Evolutionary conservation across 2,113 vertebrate species (phyloP).

Genomic region (Trogon surrucura): DNA sequence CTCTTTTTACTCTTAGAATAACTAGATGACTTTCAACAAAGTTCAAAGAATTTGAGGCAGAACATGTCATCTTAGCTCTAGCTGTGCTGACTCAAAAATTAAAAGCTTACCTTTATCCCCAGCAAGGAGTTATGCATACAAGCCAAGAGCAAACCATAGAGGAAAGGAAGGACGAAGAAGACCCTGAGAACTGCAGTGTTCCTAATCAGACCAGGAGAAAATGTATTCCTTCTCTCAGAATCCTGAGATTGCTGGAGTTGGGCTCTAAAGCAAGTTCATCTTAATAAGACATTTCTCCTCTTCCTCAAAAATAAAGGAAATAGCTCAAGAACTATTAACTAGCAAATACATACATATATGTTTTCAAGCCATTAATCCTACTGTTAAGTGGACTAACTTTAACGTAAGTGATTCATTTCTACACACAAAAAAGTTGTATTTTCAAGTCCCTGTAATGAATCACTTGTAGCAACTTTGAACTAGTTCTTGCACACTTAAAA

Average conservation of each 20-base stretch:
- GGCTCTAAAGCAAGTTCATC: background rate
- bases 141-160: background rate
- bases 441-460: background rate
- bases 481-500: background rate
- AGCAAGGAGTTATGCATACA: background rate
- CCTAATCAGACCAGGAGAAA: background rate
- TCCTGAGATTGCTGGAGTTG: background rate
- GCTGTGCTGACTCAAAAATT: background rate
- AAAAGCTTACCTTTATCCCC: background rate
- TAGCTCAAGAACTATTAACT: background rate
- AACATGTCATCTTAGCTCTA: background rate
- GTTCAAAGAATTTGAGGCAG: background rate
- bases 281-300: background rate
- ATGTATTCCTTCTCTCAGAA: background rate
- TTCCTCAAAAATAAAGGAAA: background rate
- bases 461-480: slow-evolving; percentile 3
- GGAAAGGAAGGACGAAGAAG: background rate
- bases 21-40: background rate
- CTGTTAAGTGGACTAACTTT: background rate
- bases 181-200: background rate
- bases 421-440: background rate
- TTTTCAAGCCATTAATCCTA: background rate
- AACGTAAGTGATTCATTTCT: background rate
- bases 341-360: background rate
- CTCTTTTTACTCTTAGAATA: background rate